Evolutionary conservation across 2,797 vertebrate species (phyloP).

Genomic region (Lacerta bilineata): DNA sequence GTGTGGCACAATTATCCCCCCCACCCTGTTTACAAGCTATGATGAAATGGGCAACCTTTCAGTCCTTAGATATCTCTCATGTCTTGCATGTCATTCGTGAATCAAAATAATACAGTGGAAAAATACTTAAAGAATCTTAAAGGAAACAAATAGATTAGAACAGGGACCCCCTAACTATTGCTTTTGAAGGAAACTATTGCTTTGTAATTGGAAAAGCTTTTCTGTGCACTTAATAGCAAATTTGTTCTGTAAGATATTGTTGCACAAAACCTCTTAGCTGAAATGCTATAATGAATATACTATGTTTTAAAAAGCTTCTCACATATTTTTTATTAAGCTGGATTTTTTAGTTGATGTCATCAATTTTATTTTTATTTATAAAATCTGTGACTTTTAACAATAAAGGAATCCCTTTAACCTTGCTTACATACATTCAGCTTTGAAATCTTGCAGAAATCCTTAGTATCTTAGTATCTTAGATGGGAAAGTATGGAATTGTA

Average conservation of each 20-base stretch:
- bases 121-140: background rate
- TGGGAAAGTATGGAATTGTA: background rate
- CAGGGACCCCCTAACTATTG: background rate
- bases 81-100: background rate
- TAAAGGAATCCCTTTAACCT: background rate
- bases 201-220: background rate
- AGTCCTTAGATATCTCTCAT: background rate
- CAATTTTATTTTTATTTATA: slow-evolving; percentile 18
- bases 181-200: background rate
- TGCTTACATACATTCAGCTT: slow-evolving; percentile 2
- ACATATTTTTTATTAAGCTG: background rate
- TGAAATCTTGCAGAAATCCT: slow-evolving; percentile 21
- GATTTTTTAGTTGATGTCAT: background rate
- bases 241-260: background rate
- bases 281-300: background rate
- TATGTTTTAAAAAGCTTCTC: background rate
- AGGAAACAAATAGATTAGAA: background rate
- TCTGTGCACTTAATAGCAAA: background rate
- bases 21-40: too few species aligned
- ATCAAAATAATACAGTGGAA: background rate
- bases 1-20: background rate
- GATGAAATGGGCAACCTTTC: background rate
- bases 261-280: background rate
- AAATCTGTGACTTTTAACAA: slow-evolving; percentile 1
- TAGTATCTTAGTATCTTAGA: slow-evolving; percentile 36